Percentiles rank a stretch among this genome's conserved stretches.
Evolutionary conservation across 2,113 vertebrate species (phyloP).

Genomic region (Lanius ludovicianus): DNA sequence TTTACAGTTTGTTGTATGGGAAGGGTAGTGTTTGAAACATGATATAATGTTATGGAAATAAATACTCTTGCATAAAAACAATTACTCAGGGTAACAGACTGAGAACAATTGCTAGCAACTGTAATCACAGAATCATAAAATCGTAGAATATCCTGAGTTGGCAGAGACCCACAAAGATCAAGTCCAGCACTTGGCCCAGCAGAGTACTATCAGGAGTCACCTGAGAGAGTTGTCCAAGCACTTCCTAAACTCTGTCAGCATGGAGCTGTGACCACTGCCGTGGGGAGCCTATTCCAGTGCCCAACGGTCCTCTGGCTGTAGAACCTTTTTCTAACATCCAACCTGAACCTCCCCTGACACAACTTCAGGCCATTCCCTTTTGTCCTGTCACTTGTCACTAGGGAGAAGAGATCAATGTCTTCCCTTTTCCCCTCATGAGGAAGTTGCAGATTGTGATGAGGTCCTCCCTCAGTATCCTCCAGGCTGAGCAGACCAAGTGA

Average conservation of each 20-base stretch:
- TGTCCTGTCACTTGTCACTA: background rate
- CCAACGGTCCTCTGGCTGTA: rapidly evolving
- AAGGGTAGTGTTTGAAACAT: background rate
- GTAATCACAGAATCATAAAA: background rate
- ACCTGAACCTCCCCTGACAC: background rate
- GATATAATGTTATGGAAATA: background rate
- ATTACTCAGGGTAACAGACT: background rate
- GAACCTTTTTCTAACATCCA: background rate
- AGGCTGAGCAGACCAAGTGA: background rate
- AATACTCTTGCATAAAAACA: background rate
- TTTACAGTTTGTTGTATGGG: background rate
- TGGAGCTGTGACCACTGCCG: background rate
- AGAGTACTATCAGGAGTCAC: background rate
- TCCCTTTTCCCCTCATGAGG: rapidly evolving
- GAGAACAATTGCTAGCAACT: background rate
- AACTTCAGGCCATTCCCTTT: background rate
- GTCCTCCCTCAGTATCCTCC: background rate
- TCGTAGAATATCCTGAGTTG: background rate
- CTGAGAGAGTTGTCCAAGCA: rapidly evolving
- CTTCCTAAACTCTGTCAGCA: background rate
- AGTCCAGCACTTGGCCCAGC: background rate
- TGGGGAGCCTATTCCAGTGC: background rate
- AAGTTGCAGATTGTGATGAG: background rate
- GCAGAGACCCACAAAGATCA: background rate
- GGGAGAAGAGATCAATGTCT: background rate